Percentiles rank a stretch among this genome's conserved stretches.
Conservation (phyloP, 2,888 invertebrate species). For the Drosophila histrio region DNA sequence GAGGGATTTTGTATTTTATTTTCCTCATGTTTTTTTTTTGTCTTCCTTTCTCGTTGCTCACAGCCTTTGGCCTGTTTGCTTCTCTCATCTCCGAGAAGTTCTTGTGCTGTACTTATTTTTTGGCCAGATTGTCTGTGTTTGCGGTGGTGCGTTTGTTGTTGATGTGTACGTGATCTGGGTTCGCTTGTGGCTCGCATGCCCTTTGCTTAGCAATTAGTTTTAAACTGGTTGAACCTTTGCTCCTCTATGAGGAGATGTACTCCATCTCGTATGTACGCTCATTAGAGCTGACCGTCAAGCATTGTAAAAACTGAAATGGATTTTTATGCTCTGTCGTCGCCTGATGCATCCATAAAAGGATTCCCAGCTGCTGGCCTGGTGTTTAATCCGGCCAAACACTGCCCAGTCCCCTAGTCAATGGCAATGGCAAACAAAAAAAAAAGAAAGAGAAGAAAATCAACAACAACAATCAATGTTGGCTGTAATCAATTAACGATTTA, state of each 20-base stretch:
- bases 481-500: constrained; percentile 80
- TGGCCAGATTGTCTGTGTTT: constrained; percentile 74
- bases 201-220: constrained; percentile 80
- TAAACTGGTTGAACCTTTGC: constrained; percentile 53
- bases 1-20: constrained; percentile 20
- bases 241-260: background rate
- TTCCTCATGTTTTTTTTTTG: background rate
- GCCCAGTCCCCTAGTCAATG: background rate
- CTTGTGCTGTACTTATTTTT: constrained; percentile 57
- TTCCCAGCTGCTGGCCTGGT: constrained; percentile 1
- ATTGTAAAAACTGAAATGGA: constrained; percentile 57
- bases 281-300: constrained; percentile 61
- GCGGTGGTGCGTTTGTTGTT: constrained; percentile 64
- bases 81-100: constrained; percentile 12
- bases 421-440: constrained; percentile 31
- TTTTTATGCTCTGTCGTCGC: constrained; percentile 54
- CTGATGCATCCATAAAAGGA: constrained; percentile 40
- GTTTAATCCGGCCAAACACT: constrained; percentile 53
- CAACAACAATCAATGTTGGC: constrained; percentile 79
- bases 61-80: constrained; percentile 21
- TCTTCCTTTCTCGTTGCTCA: background rate
- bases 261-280: constrained; percentile 32
- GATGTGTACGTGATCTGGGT: constrained; percentile 78
- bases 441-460: too few relatives aligned
- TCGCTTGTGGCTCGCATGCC: constrained; percentile 55